Evolutionary conservation across 2,888 invertebrate species (phyloP), one percentile per base, ranked within the genome.

Genomic region (Drosophila subsilvestris): DNA sequence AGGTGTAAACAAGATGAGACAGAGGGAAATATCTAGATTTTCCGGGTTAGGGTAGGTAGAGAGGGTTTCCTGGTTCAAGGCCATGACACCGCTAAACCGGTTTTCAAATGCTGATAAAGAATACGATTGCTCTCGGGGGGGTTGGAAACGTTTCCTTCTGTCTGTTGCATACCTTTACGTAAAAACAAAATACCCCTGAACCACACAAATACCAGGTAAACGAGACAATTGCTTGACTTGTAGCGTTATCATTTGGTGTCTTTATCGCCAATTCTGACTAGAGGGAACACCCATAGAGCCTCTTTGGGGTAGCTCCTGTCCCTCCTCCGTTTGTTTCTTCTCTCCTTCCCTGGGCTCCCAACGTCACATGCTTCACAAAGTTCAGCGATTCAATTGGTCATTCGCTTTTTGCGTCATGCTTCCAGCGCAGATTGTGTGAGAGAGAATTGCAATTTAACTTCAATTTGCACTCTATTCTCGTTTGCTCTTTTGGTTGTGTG

Each of bases 351-450:
- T 14, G 6, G 37, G 37, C 6, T 5, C 12, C 14, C 14, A 50
- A 49, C 82, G 79, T 86, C 80, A 81, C 83, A 86, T 88, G 86
- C 63, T 67, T 5, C 10, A 4, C 27, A 69, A 27, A 17, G 44
- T n/a, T 47, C 75, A 61, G 70, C 42, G 37, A 6, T 37, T 14
- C 14, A 37, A 14, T 37, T 37, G 37, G 37, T 14, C 37, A 37
- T 37, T 37, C 37, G 37, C 80, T 83, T 83, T 88, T 78, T 81
- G 84, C 78, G 86, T 80, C 89, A 86, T 51, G 53, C n/a, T 37
- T 27, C 10, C 25, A 27, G n/a, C 37, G 37, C 37, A 14, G 37
- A 37, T 14, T 14, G 14, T 14, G 25, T 25, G 12, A 12, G 14
- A n/a, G 14, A 20, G 27, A 57, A 48, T 43, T 74, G 53, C 43